Evolutionary conservation across 2,797 vertebrate genomes (phyloP), one percentile per base, ranked within the genome.

Genomic region (Octomys mimax): DNA sequence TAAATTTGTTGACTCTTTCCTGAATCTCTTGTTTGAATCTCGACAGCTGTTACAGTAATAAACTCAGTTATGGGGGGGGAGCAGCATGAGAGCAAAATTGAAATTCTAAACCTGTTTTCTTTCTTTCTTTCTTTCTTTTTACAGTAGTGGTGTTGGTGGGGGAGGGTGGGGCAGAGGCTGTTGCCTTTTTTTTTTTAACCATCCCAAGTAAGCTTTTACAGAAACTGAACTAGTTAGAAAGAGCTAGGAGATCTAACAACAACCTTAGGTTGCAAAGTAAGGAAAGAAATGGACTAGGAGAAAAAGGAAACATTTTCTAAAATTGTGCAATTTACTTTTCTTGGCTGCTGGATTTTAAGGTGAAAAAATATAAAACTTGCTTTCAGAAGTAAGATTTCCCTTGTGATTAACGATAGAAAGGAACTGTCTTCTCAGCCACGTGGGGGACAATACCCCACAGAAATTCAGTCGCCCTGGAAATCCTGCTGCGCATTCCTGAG

Each of bases 361-460:
- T 79, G 70, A 95, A 95, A 13, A 91, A 91, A 92, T 62, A 71
- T 36, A 88, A 87, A 84, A 57, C 2, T 49, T 93, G n/a, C 33
- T 80, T 94, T 93, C 42, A 70, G 42, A 71, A 96, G 64, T 49
- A 24, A 94, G 87, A 36, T 0, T 61, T 83, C 61, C 33, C 12
- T 31, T 83, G 59, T 91, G 49, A 24, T 68, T 68, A 61, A 82
- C 70, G 68, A 39, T 57, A 36, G 11, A 64, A 83, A 89, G 28
- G 7, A 88, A 79, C 42, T 64, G 9, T 80, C 79, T 89, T 61
- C 84, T 62, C 39, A 87, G 54, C 16, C 42, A 19, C 2, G 31
- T 7, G 81, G 91, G 26, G 54, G 39, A 68, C 57, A 18, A 79
- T 61, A 57, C 64, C 16, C 54, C 59, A 31, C 5, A 49, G 7